Evolutionary conservation across 1,140 invertebrate genomes (phyloP).

Genomic region (Drosophila sulfurigaster): DNA sequence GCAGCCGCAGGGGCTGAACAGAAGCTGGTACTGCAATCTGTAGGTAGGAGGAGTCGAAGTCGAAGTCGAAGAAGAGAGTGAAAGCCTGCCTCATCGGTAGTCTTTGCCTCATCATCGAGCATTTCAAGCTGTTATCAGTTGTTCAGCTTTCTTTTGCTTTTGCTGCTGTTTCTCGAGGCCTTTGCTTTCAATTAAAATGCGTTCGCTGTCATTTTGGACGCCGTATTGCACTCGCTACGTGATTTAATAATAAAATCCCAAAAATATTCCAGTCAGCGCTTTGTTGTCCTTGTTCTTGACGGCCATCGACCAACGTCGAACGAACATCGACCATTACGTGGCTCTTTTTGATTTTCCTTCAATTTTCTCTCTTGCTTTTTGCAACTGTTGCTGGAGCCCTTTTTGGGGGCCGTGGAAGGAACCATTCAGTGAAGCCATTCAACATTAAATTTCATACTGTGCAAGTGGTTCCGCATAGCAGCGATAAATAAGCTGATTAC

Average conservation of each 20-base stretch:
- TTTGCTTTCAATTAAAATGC: slow-evolving; percentile 81
- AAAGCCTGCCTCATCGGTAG: slow-evolving; percentile 20
- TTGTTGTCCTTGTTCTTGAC: slow-evolving; percentile 68
- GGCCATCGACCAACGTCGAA: slow-evolving; percentile 1
- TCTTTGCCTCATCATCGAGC: slow-evolving; percentile 38
- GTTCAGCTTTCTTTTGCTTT: neutral
- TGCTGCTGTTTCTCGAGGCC: neutral
- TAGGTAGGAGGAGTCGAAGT: neutral
- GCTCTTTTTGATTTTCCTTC: slow-evolving; percentile 43
- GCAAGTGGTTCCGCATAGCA: slow-evolving; percentile 7
- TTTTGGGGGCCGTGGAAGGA: slow-evolving; percentile 2
- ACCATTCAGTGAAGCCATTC: neutral
- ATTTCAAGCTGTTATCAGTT: slow-evolving; percentile 40
- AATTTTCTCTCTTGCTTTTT: neutral
- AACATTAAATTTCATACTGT: slow-evolving; percentile 20
- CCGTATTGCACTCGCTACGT: slow-evolving; percentile 82
- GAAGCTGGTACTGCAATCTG: neutral
- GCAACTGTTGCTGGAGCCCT: slow-evolving; percentile 64
- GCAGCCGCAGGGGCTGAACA: slow-evolving; percentile 26
- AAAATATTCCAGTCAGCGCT: slow-evolving; percentile 76
- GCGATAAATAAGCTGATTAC: slow-evolving; percentile 37
- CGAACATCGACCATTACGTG: slow-evolving; percentile 66
- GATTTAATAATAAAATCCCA: slow-evolving; percentile 81
- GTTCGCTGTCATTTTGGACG: slow-evolving; percentile 82
- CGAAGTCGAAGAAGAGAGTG: neutral